Evolutionary conservation across 2,888 invertebrate genomes (phyloP), one percentile per base, ranked within the genome.

Genomic region (Clistopyga incitator): DNA sequence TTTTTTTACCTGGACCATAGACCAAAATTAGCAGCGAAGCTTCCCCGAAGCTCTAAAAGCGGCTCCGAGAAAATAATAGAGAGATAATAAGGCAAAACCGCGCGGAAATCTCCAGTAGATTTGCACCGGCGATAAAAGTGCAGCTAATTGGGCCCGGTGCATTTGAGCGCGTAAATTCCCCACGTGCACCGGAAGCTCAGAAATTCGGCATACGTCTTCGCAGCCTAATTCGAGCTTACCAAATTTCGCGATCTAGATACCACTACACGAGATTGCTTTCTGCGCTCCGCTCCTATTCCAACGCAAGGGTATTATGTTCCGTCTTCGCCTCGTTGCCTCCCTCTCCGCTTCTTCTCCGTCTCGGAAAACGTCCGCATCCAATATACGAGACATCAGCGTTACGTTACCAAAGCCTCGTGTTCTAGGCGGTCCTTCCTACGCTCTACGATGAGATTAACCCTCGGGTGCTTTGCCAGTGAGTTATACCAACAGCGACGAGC

Each of bases 221-320:
- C 10, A 47, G 42, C 23, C 38, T 47, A 74, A 61, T 61, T 74
- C 29, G 54, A 34, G 52, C 29, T 71, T 6, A 45, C 42, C 64
- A 75, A 75, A 71, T 82, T 64, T 47, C 52, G 45, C 65, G 71
- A 34, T 76, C 79, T 59, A 38, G 65, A 67, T 67, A 50, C 38
- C 42, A 71, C 56, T 67, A 76, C 76, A 79, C 56, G 71, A 76
- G 54, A 76, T 47, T 71, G 76, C 76, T 79, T 56, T 83, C 79
- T 15, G 34, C 42, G 25, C 38, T 52, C 67, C 67, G 34, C 45
- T 18, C 70, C 13, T 42, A 65, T 64, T 78, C 54, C 10, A 70
- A 23, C 61, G n/a, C 45, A 13, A 38, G 54, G 54, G 38, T 75
- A 70, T 82, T 74, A 75, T 75, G 75, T 78, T 74, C 67, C 52